Evolutionary conservation across 2,113 vertebrate species (phyloP).

Genomic region (Corythoichthys intestinalis): DNA sequence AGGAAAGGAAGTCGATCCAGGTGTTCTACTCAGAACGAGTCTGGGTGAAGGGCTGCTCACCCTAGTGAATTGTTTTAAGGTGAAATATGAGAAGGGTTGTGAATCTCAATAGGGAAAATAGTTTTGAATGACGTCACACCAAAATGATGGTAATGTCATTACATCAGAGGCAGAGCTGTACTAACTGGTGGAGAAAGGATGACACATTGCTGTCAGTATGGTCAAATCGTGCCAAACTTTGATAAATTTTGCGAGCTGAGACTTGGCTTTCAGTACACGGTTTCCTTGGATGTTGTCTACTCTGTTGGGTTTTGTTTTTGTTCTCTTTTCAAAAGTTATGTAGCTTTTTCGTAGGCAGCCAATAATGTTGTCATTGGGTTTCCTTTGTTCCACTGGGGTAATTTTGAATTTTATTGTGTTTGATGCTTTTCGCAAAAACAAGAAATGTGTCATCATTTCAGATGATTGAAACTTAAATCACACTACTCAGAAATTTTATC

Average conservation of each 20-base stretch:
- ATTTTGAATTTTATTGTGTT: not conserved
- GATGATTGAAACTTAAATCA: too few species aligned
- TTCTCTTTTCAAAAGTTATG: slow-evolving; percentile 30
- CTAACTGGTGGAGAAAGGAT: slow-evolving; percentile 27
- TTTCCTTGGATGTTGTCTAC: slow-evolving; percentile 31
- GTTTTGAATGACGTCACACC: slow-evolving; percentile 10
- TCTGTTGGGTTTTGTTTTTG: slow-evolving; percentile 39
- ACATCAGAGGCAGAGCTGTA: slow-evolving; percentile 17
- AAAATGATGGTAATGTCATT: slow-evolving; percentile 17
- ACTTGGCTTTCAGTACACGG: slow-evolving; percentile 16
- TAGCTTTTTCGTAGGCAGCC: not conserved
- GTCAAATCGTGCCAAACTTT: slow-evolving; percentile 22
- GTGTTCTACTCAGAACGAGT: slow-evolving; percentile 43
- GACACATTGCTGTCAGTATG: slow-evolving; percentile 34
- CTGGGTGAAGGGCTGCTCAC: slow-evolving; percentile 18
- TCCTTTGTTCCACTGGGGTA: slow-evolving; percentile 12
- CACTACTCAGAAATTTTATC: too few species aligned
- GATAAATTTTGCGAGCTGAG: slow-evolving; percentile 18
- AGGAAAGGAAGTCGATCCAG: slow-evolving; percentile 45
- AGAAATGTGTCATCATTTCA: too few species aligned
- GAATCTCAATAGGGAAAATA: not conserved
- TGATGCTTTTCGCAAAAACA: not conserved
- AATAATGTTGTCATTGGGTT: slow-evolving; percentile 17
- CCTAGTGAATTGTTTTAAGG: slow-evolving; percentile 29
- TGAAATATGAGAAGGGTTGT: slow-evolving; percentile 23